Evolutionary conservation across 92 coral and sea anemone genomes (phyloP), one percentile per base, ranked within the genome.

Genomic region (Porites evermanni): DNA sequence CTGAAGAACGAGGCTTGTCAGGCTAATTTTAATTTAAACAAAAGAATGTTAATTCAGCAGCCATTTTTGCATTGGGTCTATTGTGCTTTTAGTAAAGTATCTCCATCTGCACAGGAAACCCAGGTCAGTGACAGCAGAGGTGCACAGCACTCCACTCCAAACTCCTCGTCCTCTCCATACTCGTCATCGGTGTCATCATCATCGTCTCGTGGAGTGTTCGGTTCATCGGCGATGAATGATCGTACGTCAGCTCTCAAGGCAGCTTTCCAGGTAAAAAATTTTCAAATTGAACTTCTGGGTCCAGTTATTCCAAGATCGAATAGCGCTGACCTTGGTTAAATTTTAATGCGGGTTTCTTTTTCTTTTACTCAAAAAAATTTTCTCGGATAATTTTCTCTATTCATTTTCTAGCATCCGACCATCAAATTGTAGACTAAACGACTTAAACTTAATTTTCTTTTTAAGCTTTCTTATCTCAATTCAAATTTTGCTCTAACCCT

Each of bases 191-290:
- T 78, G 12, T 79, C 87, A 77, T 92, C 86, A 1, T 74, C 67
- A 0, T 23, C 79, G 21, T 63, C 91, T 18, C 61, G 91, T 11
- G 96, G 94, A 12, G 96, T 91, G 68, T 93, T 92, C 68, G 94
- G 95, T 64, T 77, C 94, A 52, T 78, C 89, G 23, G 91, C 98
- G 38, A 87, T 93, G 76, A 91, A 91, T 74, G 92, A 92, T 74
- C 96, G 99, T 12, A 89, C 91, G 63, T 94, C 98, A 23, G 98
- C 99, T 12, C 84, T 97, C 32, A 97, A 97, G 79, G 93, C 90
- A 47, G 98, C 99, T 50, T 97, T 97, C 69, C 92, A 93, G 95
- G 99, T 95, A 90, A 12, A 29, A 74, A 53, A 7, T 26, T 6
- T 18, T 59, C 14, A 18, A 6, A 60, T 65, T 52, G 21, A 21